A percentile compares a stretch with the other conserved stretches of the same genome.
phyloP scores from a whole-genome alignment of 2,888 invertebrate species.

The Caenorhabditis macrosperma region DNA sequence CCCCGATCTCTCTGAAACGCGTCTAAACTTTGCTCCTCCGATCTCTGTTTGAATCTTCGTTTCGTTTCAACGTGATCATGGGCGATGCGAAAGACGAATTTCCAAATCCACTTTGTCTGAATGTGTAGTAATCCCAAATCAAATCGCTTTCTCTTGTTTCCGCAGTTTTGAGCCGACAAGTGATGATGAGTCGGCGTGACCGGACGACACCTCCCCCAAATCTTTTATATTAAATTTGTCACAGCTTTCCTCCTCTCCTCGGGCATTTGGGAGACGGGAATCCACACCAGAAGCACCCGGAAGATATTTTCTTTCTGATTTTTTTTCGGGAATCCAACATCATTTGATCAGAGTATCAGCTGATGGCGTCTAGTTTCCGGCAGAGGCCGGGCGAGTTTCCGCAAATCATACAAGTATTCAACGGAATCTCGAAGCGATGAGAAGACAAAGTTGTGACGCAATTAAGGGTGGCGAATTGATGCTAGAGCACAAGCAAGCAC shows the following conservation, averaged over 20 bases:
- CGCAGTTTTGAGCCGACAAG: constrained; percentile 58
- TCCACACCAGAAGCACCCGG: neutral
- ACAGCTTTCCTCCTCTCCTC: constrained; percentile 7
- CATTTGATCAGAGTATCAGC: neutral
- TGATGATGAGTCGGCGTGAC: constrained; percentile 53
- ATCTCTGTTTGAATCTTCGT: neutral
- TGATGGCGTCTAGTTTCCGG: neutral
- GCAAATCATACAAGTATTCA: neutral
- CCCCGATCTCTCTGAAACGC: neutral
- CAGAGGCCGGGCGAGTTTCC: neutral
- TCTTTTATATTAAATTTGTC: constrained; percentile 40
- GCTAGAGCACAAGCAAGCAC: constrained; percentile 20
- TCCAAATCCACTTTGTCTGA: constrained; percentile 51
- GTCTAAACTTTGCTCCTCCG: neutral
- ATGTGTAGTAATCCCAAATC: constrained; percentile 54
- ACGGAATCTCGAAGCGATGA: constrained; percentile 41
- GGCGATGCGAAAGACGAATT: constrained; percentile 2
- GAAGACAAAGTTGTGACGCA: constrained; percentile 53
- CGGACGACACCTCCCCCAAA: constrained; percentile 20
- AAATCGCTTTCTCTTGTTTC: constrained; percentile 58
- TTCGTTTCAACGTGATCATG: neutral
- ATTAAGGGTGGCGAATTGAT: constrained; percentile 52
- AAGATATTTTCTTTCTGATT: neutral
- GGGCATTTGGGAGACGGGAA: neutral
- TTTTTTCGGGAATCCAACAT: neutral